A percentile compares a stretch with the other conserved stretches of the same genome.
These are phyloP conservation scores for Cyclopterus lumpus DNA, from an alignment of 2,797 vertebrate genomes.

Conservation along the genomic window DNA sequence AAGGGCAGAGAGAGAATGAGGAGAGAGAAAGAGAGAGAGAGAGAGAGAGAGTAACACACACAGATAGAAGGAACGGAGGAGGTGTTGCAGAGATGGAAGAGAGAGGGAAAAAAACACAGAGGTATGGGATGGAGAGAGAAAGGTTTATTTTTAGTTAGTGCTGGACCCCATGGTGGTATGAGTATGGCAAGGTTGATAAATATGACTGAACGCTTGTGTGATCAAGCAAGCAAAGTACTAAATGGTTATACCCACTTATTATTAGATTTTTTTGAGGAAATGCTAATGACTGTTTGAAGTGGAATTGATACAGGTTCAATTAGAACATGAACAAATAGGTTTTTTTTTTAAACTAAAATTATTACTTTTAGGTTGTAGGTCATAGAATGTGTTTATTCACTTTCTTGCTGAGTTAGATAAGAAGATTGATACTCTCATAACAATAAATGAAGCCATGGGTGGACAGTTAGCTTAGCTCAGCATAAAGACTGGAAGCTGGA, in stretches of 20 bases:
- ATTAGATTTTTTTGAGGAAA: neutral
- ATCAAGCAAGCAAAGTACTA: constrained; percentile 17
- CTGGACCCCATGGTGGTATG: constrained; percentile 5
- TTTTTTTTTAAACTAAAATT: neutral
- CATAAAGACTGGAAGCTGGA: neutral
- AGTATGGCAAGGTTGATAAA: constrained; percentile 21
- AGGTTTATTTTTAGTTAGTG: constrained; percentile 43
- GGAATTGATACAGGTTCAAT: neutral
- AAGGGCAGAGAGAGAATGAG: constrained; percentile 41
- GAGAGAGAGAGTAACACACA: constrained; percentile 16
- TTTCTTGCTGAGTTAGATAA: neutral
- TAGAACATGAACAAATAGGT: neutral
- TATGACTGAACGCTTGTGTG: constrained; percentile 33
- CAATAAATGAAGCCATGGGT: neutral
- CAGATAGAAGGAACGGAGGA: neutral
- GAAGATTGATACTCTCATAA: neutral
- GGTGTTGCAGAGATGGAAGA: neutral
- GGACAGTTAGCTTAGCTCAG: neutral
- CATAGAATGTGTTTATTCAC: neutral
- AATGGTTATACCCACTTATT: neutral
- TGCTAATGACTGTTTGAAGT: neutral
- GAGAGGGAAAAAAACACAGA: constrained; percentile 3
- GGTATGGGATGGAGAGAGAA: constrained; percentile 13
- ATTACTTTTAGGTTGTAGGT: neutral
- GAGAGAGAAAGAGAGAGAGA: neutral